Base-by-base conservation (phyloP, 2,797 vertebrate genomes). In the Cichlasoma orientale region DNA sequence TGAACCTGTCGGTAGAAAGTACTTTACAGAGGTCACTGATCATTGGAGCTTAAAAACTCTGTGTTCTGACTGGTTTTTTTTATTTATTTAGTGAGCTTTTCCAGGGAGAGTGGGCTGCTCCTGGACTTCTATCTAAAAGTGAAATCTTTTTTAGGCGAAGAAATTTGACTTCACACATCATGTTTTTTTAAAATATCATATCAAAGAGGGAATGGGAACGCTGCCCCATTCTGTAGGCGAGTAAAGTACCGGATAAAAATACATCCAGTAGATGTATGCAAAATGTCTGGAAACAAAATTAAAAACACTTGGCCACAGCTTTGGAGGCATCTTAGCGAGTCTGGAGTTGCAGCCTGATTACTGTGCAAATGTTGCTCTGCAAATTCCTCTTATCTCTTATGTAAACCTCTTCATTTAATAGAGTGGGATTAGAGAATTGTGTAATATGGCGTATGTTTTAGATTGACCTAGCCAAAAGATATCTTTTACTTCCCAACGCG, bases 181-280 rank as follows among this genome's bases (percentile, higher is more conserved):
- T n/a, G 31, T 31, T 31, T 63, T 38, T 44, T 61, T 0, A 63
- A 63, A 3, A 80, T 31, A 25, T 59, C 19, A 59, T 63, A 73
- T 77, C 78, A 77, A 57, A 73, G 72, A 56, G 74, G 78, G 82
- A 83, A 78, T 72, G 53, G 81, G 55, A 88, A 80, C 36, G 81
- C 72, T 69, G 68, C 72, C 74, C 77, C 78, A 69, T 83, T 78
- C 31, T 84, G 84, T 83, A 56, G 82, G 78, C 18, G 57, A 47
- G 18, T 3, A 75, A 78, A 74, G 16, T 7, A 47, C 47, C 56
- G 80, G 71, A 78, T 82, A 69, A 76, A 88, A 82, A 90, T 82
- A 69, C 27, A 47, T 66, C 10, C 0, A 47, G 16, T 3, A 7
- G 47, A 50, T 68, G 25, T 68, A 68, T 50, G 47, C 25, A 50